Percentiles rank a stretch among this genome's conserved stretches.
Conservation (phyloP, 2,888 invertebrate species). For the Aspidapion aeneum region DNA sequence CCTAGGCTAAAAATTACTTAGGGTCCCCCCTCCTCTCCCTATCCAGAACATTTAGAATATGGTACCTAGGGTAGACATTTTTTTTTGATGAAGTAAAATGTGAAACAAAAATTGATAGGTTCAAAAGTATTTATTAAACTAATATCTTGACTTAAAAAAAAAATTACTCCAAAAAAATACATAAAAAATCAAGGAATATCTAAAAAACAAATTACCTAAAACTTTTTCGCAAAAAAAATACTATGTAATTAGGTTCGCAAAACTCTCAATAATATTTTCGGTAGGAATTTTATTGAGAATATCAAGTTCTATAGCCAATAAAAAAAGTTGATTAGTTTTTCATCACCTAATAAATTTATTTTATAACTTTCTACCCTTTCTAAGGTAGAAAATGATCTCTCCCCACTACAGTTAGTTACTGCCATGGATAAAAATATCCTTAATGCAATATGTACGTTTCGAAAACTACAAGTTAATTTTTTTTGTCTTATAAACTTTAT, state of each 20-base stretch:
- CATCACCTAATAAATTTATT: background rate
- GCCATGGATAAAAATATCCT: background rate
- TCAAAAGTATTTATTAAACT: too few relatives aligned
- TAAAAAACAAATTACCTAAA: too few relatives aligned
- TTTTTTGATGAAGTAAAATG: background rate
- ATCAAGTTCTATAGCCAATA: conserved; percentile 1
- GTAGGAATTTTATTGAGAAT: conserved; percentile 3
- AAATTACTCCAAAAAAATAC: background rate
- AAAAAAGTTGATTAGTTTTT: background rate
- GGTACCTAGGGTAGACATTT: background rate
- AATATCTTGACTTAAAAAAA: background rate
- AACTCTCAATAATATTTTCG: background rate
- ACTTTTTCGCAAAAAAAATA: too few relatives aligned
- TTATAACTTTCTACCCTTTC: background rate
- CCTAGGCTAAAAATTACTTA: conserved; percentile 4
- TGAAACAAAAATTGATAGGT: background rate
- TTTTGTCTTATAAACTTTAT: background rate
- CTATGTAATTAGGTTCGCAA: background rate
- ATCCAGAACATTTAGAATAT: conserved; percentile 1
- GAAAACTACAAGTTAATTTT: background rate
- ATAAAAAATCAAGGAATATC: background rate
- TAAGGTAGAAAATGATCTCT: background rate
- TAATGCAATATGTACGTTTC: too few relatives aligned
- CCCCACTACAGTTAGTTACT: background rate
- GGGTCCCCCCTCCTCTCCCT: background rate